Conservation (phyloP, 2,113 vertebrate genomes). For the Silurus meridionalis region DNA sequence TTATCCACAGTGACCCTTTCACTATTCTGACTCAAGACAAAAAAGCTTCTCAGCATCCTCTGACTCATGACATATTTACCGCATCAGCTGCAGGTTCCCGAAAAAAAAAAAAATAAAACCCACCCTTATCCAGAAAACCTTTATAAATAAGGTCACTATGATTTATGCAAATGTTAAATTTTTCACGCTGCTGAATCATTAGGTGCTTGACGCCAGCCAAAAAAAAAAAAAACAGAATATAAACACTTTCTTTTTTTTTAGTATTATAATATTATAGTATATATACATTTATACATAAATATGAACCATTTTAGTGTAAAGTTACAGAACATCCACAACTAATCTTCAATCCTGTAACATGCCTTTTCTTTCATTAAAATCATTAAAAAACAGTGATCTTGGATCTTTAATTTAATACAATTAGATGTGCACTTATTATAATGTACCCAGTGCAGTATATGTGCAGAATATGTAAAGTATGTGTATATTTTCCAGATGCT, state of each 20-base stretch:
- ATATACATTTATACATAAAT: too few species aligned
- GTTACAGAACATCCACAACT: neutral
- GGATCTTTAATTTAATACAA: neutral
- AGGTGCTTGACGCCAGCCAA: neutral
- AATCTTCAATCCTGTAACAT: neutral
- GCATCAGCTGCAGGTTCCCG: slow-evolving; percentile 17
- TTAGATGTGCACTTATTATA: neutral
- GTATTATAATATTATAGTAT: neutral
- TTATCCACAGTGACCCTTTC: slow-evolving; percentile 30
- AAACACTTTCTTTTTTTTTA: neutral
- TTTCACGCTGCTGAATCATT: neutral
- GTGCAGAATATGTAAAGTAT: neutral
- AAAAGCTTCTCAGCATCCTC: slow-evolving; percentile 16
- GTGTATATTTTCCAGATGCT: neutral
- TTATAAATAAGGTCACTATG: neutral
- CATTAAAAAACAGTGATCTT: neutral
- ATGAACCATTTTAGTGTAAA: too few species aligned
- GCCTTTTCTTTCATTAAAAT: neutral
- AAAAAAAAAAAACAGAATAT: neutral
- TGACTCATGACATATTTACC: slow-evolving; percentile 38
- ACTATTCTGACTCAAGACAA: slow-evolving; percentile 25
- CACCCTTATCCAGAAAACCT: too few species aligned
- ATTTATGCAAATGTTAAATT: neutral
- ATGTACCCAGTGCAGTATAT: neutral
- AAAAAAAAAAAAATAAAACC: neutral